Evolutionary conservation across 2,113 vertebrate species (phyloP).

Genomic region (Cynocephalus volans): DNA sequence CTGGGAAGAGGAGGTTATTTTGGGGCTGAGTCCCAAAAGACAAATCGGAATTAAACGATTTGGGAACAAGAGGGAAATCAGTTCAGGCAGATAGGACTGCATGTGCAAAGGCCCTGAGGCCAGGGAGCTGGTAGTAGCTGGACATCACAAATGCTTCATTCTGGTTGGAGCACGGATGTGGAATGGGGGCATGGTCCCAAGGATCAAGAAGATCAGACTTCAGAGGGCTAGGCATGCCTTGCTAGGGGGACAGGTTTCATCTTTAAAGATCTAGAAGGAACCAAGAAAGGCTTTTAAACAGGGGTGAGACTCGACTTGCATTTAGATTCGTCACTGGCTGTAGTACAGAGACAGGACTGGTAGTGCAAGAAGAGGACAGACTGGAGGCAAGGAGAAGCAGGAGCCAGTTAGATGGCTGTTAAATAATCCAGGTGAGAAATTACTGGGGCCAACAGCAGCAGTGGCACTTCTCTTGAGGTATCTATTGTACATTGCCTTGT

Average conservation of each 20-base stretch:
- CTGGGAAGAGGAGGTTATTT: not conserved
- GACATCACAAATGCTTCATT: not conserved
- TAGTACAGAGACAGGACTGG: not conserved
- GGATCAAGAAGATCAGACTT: not conserved
- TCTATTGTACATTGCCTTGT: not conserved
- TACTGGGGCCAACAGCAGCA: not conserved
- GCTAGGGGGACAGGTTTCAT: not conserved
- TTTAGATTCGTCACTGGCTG: not conserved
- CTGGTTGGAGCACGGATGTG: not conserved
- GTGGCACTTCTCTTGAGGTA: not conserved
- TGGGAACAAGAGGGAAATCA: not conserved
- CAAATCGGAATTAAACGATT: not conserved
- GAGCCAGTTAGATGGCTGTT: not conserved
- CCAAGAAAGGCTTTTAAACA: not conserved
- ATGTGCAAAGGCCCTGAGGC: slow-evolving; percentile 31
- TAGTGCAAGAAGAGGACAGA: not conserved
- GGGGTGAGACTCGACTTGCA: not conserved
- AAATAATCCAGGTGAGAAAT: not conserved
- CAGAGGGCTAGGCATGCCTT: not conserved
- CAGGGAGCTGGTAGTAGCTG: not conserved
- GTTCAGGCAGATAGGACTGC: not conserved
- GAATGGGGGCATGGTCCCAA: no score
- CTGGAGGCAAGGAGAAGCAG: not conserved
- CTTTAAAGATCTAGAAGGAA: not conserved
- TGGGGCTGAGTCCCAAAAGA: not conserved